These are phyloP conservation scores for Hyperopisus bebe DNA, from an alignment of 2,113 vertebrate genomes.

Conservation along the genomic window DNA sequence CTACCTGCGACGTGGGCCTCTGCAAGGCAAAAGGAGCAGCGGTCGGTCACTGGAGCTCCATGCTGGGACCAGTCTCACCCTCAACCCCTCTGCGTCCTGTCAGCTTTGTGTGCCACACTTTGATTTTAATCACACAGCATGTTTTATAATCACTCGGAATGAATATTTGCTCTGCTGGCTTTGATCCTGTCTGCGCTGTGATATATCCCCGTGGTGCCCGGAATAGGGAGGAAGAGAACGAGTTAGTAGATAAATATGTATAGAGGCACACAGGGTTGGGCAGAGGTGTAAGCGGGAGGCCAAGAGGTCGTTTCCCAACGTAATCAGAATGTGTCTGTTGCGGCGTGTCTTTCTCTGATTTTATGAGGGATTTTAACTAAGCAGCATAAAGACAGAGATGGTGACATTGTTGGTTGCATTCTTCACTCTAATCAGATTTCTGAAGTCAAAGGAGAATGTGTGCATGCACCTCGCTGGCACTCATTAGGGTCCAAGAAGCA, in stretches of 20 bases:
- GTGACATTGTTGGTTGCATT: neutral
- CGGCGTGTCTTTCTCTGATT: neutral
- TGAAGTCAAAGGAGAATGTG: conserved; percentile 14
- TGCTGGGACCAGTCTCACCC: neutral
- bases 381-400: neutral
- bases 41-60: neutral
- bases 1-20: neutral
- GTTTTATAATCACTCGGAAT: conserved; percentile 27
- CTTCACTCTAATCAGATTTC: conserved; percentile 29
- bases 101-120: neutral
- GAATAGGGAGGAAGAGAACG: neutral
- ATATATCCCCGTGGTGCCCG: neutral
- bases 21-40: neutral
- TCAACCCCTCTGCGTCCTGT: neutral
- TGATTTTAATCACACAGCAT: conserved; percentile 34
- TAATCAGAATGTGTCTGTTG: neutral
- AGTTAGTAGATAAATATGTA: conserved; percentile 16
- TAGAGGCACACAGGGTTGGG: neutral
- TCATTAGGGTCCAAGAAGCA: conserved; percentile 31
- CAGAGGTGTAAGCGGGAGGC: neutral
- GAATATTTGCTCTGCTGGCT: conserved; percentile 24
- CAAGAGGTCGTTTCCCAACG: conserved; percentile 5
- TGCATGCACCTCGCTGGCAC: conserved; percentile 26
- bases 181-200: conserved; percentile 25
- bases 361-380: conserved; percentile 13